Percentiles rank a stretch among this genome's conserved stretches.
These are phyloP conservation scores for Bhutanitis thaidina DNA, from an alignment of 2,888 invertebrate genomes.

Conservation along the genomic window DNA sequence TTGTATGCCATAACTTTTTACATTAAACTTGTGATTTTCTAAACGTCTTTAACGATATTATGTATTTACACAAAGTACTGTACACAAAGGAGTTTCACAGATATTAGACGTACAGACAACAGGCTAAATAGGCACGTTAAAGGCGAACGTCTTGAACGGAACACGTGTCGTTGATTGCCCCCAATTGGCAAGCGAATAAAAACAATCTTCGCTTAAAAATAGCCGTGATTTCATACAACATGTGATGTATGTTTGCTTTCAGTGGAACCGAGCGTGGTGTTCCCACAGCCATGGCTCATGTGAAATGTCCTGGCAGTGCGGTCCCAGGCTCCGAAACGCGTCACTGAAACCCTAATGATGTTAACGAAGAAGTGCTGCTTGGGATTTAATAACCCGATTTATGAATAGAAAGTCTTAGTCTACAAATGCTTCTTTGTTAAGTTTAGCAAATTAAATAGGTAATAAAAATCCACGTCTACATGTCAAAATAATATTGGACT, in stretches of 20 bases:
- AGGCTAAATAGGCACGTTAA: constrained; percentile 63
- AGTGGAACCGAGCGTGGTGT: constrained; percentile 44
- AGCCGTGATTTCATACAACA: constrained; percentile 79
- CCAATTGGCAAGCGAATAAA: constrained; percentile 79
- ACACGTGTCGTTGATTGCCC: constrained; percentile 79
- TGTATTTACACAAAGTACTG: neutral
- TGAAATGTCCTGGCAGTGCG: constrained; percentile 60
- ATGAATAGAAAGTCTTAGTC: neutral
- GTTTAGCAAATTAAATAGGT: no score
- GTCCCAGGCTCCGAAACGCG: constrained; percentile 52
- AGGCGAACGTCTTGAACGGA: constrained; percentile 63
- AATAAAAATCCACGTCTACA: no score
- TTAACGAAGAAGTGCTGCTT: constrained; percentile 39
- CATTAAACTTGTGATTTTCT: no score
- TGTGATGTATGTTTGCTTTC: constrained; percentile 70
- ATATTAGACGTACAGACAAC: constrained; percentile 39
- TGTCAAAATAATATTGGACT: no score
- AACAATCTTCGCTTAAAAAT: constrained; percentile 79
- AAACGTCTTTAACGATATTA: no score
- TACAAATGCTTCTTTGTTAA: no score
- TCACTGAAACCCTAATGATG: constrained; percentile 58
- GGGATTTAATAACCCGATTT: neutral
- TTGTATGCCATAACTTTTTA: no score
- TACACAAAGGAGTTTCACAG: neutral
- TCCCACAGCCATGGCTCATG: constrained; percentile 64